Conservation (phyloP, 2,113 vertebrate genomes). For the Aramus guarauna region DNA sequence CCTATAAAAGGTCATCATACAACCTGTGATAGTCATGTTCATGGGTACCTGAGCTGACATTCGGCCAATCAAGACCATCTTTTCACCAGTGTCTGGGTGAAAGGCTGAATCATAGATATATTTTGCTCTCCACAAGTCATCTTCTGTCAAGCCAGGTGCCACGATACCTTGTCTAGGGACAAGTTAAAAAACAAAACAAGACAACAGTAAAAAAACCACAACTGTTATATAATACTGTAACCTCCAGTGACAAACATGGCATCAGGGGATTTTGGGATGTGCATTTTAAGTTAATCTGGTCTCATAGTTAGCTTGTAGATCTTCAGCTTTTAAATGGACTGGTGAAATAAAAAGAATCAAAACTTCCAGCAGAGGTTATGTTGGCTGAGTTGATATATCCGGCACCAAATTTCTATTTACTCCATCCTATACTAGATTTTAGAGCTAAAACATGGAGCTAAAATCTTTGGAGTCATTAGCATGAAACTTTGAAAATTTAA, state of each 20-base stretch:
- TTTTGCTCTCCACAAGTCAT: conserved; percentile 94
- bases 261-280: neutral
- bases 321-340: neutral
- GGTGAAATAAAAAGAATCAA: neutral
- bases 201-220: neutral
- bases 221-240: neutral
- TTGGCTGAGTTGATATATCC: neutral
- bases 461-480: neutral
- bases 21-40: conserved; percentile 99
- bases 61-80: conserved; percentile 96
- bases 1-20: conserved; percentile 99
- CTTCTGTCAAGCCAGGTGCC: conserved; percentile 88
- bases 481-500: neutral
- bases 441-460: neutral
- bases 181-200: neutral
- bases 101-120: conserved; percentile 97
- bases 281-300: neutral
- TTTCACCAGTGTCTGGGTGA: conserved; percentile 96
- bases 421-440: neutral
- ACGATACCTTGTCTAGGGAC: conserved; percentile 83
- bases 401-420: neutral
- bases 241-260: neutral
- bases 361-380: neutral
- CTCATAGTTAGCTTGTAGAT: neutral
- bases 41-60: conserved; percentile 99